Base-by-base conservation (phyloP, 1,140 invertebrate genomes). In the Parapsyche elsis region DNA sequence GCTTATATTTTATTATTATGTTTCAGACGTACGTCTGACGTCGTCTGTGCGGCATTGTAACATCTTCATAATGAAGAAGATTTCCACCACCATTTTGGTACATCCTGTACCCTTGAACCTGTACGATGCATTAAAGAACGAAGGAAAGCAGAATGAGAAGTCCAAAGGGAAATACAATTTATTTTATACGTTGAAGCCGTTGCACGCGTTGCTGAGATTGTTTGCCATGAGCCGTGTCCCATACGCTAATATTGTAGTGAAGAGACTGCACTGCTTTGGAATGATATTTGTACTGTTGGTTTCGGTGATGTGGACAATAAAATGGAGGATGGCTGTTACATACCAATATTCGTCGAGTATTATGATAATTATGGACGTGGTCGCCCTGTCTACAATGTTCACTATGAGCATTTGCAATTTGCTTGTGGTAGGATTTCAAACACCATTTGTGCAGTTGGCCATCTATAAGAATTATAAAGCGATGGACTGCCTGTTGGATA, bases 371-470 rank as follows among this genome's bases (percentile, higher is more conserved):
- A 67, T 23, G 2, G 64, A 67, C 24, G 14, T 30, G 10, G 21
- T 67, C 5, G 64, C 64, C 10, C 24, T 67, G 5, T 5, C 21
- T 9, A 67, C 21, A 9, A 24, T 67, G 64, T 9, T 23, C 24
- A 23, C 24, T 12, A 67, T 24, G 64, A 67, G 64, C 24, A 24
- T 67, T 9, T 24, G 21, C 24, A 67, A 67, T 67, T 67, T 67
- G 14, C 24, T 67, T 0, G 64, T 67, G 19, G 64, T 67, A 9
- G 64, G 64, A 9, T 67, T 67, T 67, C 64, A 67, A 30, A 24
- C 64, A 9, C 64, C 21, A 1, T 67, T 23, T 14, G 21, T 67
- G 10, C 59, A 61, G 21, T 26, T 9, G 5, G 9, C 64, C 21
- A 12, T 67, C 0, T 67, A 67, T 30, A n/a, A 67, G 26, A 67